Percentiles rank a stretch among this genome's conserved stretches.
Evolutionary conservation across 2,113 vertebrate genomes (phyloP).

Genomic region (Nymphicus hollandicus): DNA sequence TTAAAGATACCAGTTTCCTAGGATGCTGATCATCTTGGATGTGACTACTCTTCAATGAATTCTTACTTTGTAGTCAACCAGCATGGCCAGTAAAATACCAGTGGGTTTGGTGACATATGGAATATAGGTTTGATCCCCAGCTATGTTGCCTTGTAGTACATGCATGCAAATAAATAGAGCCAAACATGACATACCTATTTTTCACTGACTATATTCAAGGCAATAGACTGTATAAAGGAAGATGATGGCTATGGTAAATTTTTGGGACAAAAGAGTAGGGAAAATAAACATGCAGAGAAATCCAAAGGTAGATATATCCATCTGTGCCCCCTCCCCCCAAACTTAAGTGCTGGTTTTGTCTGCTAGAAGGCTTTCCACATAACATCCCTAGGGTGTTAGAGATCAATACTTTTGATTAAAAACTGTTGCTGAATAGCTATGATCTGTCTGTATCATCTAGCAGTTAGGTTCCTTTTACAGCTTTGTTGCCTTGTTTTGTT

Average conservation of each 20-base stretch:
- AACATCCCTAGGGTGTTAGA: constrained; percentile 9
- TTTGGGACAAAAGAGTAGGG: background rate
- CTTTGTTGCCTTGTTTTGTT: background rate
- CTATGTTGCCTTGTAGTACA: background rate
- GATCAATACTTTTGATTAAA: constrained; percentile 53
- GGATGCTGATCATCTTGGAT: background rate
- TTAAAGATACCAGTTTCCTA: background rate
- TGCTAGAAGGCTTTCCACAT: constrained; percentile 1
- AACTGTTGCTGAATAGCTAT: constrained; percentile 39
- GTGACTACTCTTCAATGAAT: background rate
- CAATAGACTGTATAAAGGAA: background rate
- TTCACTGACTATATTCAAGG: background rate
- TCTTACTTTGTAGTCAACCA: background rate
- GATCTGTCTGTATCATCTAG: background rate
- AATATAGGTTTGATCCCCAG: background rate
- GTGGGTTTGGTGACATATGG: background rate
- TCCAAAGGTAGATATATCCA: background rate
- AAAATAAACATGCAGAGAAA: constrained; percentile 19
- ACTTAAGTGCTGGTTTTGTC: constrained; percentile 42
- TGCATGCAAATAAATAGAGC: background rate
- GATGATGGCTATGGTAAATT: background rate
- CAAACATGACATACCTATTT: background rate
- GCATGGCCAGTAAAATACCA: background rate
- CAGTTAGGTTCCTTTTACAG: background rate
- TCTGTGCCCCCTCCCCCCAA: background rate